A percentile compares a stretch with the other conserved stretches of the same genome.
Evolutionary conservation across 2,888 invertebrate genomes (phyloP).

Genomic region (Smittia aterrima): DNA sequence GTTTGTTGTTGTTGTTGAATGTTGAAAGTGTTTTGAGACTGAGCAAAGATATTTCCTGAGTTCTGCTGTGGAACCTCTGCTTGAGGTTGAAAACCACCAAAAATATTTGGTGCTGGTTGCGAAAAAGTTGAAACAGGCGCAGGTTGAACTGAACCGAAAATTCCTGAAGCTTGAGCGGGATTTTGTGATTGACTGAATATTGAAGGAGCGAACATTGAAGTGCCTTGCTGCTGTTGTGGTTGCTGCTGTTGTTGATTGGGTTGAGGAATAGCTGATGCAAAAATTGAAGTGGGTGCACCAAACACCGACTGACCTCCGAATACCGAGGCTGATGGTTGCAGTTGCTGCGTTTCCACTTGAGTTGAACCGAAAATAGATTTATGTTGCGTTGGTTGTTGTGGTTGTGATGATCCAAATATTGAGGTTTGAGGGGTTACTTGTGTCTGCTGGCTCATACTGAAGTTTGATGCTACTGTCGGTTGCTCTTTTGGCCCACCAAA

Average conservation of each 20-base stretch:
- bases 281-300: neutral
- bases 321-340: conserved; percentile 6
- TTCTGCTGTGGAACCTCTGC: conserved; percentile 44
- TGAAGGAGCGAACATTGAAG: conserved; percentile 31
- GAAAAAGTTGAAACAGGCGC: conserved; percentile 50
- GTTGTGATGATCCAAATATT: conserved; percentile 45
- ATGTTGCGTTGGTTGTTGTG: conserved; percentile 43
- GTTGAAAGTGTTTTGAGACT: conserved; percentile 44
- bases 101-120: conserved; percentile 48
- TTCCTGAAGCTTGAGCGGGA: neutral
- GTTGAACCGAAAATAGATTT: conserved; percentile 41
- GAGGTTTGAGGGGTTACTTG: conserved; percentile 45
- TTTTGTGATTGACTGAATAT: conserved; percentile 25
- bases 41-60: conserved; percentile 17
- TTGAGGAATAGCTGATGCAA: neutral
- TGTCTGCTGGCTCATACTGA: conserved; percentile 43
- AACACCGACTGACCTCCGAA: conserved; percentile 46
- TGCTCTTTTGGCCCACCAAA: conserved; percentile 42
- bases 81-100: conserved; percentile 36
- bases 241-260: neutral
- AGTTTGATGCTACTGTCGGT: conserved; percentile 31
- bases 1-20: conserved; percentile 40
- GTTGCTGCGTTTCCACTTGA: conserved; percentile 25
- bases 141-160: conserved; percentile 47
- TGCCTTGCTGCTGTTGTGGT: neutral